Conservation (phyloP, 2,888 invertebrate species). For the Mesodorylaimus sp. region DNA sequence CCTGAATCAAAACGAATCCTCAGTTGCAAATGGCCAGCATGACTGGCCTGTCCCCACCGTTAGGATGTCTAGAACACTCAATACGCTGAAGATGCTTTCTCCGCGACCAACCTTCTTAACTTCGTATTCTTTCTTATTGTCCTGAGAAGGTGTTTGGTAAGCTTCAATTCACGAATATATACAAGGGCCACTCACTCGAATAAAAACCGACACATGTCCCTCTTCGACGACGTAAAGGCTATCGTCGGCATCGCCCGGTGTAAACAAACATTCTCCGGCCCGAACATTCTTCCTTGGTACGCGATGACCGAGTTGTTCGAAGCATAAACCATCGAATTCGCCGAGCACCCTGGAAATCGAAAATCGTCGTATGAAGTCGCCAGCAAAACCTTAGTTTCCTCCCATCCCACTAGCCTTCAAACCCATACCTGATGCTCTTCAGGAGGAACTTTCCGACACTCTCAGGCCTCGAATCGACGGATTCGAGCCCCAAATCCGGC, state of each 20-base stretch:
- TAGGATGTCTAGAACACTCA: conserved; percentile 87
- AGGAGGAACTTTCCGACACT: no score
- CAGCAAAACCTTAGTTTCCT: no score
- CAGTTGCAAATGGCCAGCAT: not conserved
- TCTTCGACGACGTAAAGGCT: conserved; percentile 83
- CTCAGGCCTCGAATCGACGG: no score
- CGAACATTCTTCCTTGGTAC: conserved; percentile 59
- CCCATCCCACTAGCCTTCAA: no score
- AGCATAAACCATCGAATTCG: no score
- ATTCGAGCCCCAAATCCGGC: no score
- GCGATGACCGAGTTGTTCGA: no score
- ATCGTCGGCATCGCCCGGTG: conserved; percentile 67
- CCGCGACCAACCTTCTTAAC: conserved; percentile 74
- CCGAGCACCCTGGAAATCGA: no score
- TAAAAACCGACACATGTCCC: conserved; percentile 67
- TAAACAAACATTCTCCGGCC: conserved; percentile 65
- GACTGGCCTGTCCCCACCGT: conserved; percentile 42
- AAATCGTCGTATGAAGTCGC: no score
- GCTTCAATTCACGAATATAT: not conserved
- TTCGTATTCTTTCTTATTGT: conserved; percentile 41
- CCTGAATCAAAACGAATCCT: conserved; percentile 38
- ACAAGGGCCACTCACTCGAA: not conserved
- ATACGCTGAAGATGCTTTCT: conserved; percentile 81
- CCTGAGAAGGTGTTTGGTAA: not conserved
- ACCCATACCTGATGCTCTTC: no score